Evolutionary conservation across 2,888 invertebrate species (phyloP).

Genomic region (Morpho deidamia): DNA sequence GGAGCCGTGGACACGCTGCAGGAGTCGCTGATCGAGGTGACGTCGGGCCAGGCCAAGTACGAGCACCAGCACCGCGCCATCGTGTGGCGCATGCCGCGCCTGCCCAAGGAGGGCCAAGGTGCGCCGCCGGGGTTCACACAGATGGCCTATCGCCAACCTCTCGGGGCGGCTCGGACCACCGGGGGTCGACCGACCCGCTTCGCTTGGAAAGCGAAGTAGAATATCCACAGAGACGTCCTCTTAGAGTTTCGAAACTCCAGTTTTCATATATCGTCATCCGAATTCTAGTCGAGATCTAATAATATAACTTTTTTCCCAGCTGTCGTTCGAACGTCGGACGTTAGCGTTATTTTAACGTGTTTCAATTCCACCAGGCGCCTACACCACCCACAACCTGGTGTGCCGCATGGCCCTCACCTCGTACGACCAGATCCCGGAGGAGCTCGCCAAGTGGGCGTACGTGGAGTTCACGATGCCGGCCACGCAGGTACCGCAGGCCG

Average conservation of each 20-base stretch:
- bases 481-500: conserved; percentile 81
- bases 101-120: conserved; percentile 99
- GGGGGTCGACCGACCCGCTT: too few relatives aligned
- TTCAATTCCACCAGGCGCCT: conserved; percentile 84
- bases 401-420: conserved; percentile 97
- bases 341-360: background rate
- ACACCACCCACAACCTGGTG: conserved; percentile 97
- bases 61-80: conserved; percentile 98
- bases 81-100: conserved; percentile 98
- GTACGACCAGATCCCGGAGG: conserved; percentile 97
- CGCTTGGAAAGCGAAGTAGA: background rate
- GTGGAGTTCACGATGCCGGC: conserved; percentile 99
- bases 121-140: too few relatives aligned
- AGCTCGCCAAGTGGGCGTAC: conserved; percentile 87
- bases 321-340: too few relatives aligned
- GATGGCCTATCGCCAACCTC: too few relatives aligned
- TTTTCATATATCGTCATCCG: background rate
- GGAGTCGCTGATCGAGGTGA: conserved; percentile 95
- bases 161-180: too few relatives aligned
- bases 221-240: background rate
- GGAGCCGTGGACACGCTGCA: conserved; percentile 95
- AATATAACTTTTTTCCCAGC: too few relatives aligned
- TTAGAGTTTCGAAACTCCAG: background rate
- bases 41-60: conserved; percentile 98
- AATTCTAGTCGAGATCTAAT: too few relatives aligned